Percentiles rank a stretch among this genome's conserved stretches.
These are phyloP conservation scores for Tricholaema leucomelas DNA, from an alignment of 2,113 vertebrate genomes.

Conservation along the genomic window DNA sequence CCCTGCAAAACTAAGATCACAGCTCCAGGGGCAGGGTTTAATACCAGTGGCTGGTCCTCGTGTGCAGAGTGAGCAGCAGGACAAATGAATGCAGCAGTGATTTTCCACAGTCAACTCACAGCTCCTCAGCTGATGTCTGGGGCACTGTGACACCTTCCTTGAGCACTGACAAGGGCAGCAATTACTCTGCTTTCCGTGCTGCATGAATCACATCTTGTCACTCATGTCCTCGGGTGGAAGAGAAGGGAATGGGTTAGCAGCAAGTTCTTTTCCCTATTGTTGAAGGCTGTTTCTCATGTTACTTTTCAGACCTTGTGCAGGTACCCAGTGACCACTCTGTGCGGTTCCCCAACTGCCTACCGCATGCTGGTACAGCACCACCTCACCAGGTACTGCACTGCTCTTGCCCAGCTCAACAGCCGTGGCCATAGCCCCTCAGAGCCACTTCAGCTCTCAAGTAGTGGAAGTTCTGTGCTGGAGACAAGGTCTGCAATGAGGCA, in stretches of 20 bases:
- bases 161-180: background rate
- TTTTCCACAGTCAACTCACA: background rate
- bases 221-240: background rate
- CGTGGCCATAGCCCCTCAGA: background rate
- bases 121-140: background rate
- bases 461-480: background rate
- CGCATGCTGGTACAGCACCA: slow-evolving; percentile 77
- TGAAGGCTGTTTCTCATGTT: background rate
- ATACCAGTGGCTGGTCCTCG: background rate
- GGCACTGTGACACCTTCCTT: background rate
- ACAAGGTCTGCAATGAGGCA: background rate
- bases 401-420: background rate
- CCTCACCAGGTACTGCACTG: slow-evolving; percentile 65
- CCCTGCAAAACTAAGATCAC: background rate
- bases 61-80: background rate
- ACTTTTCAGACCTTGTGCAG: slow-evolving; percentile 71
- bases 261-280: background rate
- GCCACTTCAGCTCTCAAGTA: background rate
- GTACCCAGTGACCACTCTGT: slow-evolving; percentile 79
- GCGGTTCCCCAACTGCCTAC: slow-evolving; percentile 77
- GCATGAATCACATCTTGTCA: background rate
- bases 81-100: background rate
- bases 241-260: background rate
- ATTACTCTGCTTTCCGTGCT: background rate
- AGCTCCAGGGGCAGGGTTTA: background rate